Percentiles rank a stretch among this genome's conserved stretches.
phyloP scores from a whole-genome alignment of 2,797 vertebrate species.

The Chlorospingus flavigularis region DNA sequence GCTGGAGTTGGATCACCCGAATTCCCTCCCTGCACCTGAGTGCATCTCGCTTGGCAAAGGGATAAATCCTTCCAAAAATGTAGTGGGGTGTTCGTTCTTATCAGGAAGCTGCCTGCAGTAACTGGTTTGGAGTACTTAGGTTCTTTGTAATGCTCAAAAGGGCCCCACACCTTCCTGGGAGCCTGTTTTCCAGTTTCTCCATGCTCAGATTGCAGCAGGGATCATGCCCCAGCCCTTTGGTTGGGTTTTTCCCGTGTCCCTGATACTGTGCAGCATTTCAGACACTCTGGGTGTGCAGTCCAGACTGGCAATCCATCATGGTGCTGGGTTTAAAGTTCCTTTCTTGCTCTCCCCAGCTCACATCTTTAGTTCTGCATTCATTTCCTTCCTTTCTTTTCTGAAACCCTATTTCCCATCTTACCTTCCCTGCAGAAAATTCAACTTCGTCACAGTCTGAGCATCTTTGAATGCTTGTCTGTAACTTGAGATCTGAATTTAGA shows the following conservation, averaged over 20 bases:
- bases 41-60: background rate
- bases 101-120: background rate
- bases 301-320: accelerated
- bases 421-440: background rate
- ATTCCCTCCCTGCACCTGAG: background rate
- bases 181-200: background rate
- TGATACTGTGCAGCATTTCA: background rate
- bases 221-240: background rate
- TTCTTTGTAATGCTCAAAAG: background rate
- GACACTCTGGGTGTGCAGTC: background rate
- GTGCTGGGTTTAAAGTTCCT: background rate
- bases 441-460: background rate
- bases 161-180: background rate
- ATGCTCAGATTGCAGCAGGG: background rate
- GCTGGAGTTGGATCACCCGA: background rate
- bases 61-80: background rate
- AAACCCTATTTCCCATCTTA: background rate
- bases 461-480: background rate
- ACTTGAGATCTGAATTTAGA: background rate
- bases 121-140: background rate
- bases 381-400: background rate
- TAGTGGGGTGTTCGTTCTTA: background rate
- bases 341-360: background rate
- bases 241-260: background rate
- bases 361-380: background rate